Conservation (phyloP, 1,140 invertebrate species). For the Microvelia longipes region DNA sequence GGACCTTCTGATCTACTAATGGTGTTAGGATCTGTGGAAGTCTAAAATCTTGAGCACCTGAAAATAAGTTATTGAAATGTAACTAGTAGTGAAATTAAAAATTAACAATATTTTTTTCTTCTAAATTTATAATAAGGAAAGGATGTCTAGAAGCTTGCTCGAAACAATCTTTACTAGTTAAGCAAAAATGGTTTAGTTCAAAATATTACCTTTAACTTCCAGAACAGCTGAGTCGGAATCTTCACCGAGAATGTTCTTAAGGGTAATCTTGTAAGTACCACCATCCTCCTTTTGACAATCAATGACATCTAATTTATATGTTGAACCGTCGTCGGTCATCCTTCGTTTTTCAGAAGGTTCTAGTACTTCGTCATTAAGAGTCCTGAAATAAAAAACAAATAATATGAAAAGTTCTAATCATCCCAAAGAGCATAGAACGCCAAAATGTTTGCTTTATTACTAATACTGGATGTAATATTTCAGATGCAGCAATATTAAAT, state of each 20-base stretch:
- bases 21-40: conserved; percentile 56
- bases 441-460: too few species aligned
- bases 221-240: conserved; percentile 50
- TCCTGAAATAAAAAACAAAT: too few species aligned
- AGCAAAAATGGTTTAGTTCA: too few species aligned
- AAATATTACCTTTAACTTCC: too few species aligned
- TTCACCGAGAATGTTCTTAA: conserved; percentile 61
- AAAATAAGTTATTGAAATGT: conserved; percentile 3
- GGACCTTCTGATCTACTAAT: conserved; percentile 47
- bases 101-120: too few species aligned
- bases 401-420: too few species aligned
- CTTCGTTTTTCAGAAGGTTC: conserved; percentile 23
- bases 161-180: too few species aligned
- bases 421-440: too few species aligned
- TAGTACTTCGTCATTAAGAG: background rate
- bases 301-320: conserved; percentile 48
- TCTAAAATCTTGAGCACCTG: conserved; percentile 53
- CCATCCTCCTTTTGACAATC: conserved; percentile 52
- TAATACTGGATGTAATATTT: too few species aligned
- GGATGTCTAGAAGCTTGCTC: too few species aligned
- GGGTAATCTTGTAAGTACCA: conserved; percentile 56
- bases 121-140: too few species aligned
- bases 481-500: too few species aligned
- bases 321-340: conserved; percentile 49
- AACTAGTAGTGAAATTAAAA: conserved; percentile 3